A percentile compares a stretch with the other conserved stretches of the same genome.
phyloP scores from a whole-genome alignment of 2,888 invertebrate genomes.

The Synanthedon tipuliformis region DNA sequence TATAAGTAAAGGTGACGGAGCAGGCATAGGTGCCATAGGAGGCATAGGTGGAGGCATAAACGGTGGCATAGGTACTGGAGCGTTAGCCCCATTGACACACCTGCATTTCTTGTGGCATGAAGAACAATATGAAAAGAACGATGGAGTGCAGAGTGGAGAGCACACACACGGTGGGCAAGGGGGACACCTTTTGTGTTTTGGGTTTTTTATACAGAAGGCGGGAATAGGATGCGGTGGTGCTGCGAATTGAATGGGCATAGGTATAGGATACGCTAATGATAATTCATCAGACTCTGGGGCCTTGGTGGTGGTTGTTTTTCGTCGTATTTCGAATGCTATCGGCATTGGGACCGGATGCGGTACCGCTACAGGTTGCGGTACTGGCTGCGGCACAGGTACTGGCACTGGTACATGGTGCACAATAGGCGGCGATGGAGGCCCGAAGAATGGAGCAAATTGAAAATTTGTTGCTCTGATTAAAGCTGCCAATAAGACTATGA shows the following conservation, averaged over 20 bases:
- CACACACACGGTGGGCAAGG: conserved; percentile 52
- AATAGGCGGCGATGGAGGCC: neutral
- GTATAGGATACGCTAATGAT: conserved; percentile 8
- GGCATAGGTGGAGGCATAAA: conserved; percentile 15
- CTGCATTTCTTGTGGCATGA: conserved; percentile 46
- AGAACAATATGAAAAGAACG: conserved; percentile 50
- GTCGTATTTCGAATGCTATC: conserved; percentile 4
- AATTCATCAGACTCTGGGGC: conserved; percentile 4
- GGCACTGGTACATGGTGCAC: conserved; percentile 8
- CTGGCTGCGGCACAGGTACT: neutral
- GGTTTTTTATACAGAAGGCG: conserved; percentile 11
- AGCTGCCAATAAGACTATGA: neutral
- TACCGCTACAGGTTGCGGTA: neutral
- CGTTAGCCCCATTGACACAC: conserved; percentile 24
- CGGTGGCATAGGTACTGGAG: conserved; percentile 22
- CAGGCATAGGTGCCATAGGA: conserved; percentile 14
- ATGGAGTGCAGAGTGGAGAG: conserved; percentile 42
- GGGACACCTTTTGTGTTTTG: conserved; percentile 26
- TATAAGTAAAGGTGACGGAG: conserved; percentile 11
- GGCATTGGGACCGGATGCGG: neutral
- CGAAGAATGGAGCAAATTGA: neutral
- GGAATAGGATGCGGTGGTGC: conserved; percentile 19
- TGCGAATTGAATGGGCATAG: conserved; percentile 25
- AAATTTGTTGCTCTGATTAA: neutral
- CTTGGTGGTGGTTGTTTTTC: conserved; percentile 10